Evolutionary conservation across 2,113 vertebrate species (phyloP).

Genomic region (Sigmodon hispidus): DNA sequence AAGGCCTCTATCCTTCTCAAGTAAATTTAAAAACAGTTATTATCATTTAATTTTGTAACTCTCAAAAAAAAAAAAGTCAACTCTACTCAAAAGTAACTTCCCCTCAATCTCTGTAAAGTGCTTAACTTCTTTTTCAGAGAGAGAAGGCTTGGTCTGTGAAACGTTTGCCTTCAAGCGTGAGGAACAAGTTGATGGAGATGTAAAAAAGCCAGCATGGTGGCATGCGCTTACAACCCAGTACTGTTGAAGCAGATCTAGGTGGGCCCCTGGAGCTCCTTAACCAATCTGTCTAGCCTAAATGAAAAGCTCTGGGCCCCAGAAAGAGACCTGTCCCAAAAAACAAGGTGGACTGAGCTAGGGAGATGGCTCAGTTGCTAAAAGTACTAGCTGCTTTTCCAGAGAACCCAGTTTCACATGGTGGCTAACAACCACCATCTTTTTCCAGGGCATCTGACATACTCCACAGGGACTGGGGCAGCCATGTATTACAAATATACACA

Average conservation of each 20-base stretch:
- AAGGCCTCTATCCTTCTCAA: slow-evolving; percentile 25
- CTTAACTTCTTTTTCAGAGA: slow-evolving; percentile 53
- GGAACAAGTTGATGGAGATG: not conserved
- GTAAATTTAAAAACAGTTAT: slow-evolving; percentile 61
- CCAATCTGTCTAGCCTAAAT: not conserved
- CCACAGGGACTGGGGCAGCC: not conserved
- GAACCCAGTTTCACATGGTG: not conserved
- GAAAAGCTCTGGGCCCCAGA: not conserved
- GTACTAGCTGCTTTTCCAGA: not conserved
- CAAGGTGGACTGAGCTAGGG: not conserved
- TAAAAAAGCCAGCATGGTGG: not conserved
- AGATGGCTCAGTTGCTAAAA: not conserved
- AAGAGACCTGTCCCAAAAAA: not conserved
- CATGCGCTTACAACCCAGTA: no score
- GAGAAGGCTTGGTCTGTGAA: not conserved
- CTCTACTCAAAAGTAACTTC: slow-evolving; percentile 45
- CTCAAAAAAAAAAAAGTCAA: slow-evolving; percentile 31
- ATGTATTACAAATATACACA: not conserved
- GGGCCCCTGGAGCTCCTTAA: not conserved
- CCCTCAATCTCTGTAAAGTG: slow-evolving; percentile 42
- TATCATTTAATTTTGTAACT: slow-evolving; percentile 35
- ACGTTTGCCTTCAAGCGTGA: not conserved
- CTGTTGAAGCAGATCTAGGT: not conserved
- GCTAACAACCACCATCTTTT: not conserved
- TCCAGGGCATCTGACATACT: not conserved